These are phyloP conservation scores for Drosophila tropicalis DNA, from an alignment of 1,140 invertebrate genomes.

Conservation along the genomic window DNA sequence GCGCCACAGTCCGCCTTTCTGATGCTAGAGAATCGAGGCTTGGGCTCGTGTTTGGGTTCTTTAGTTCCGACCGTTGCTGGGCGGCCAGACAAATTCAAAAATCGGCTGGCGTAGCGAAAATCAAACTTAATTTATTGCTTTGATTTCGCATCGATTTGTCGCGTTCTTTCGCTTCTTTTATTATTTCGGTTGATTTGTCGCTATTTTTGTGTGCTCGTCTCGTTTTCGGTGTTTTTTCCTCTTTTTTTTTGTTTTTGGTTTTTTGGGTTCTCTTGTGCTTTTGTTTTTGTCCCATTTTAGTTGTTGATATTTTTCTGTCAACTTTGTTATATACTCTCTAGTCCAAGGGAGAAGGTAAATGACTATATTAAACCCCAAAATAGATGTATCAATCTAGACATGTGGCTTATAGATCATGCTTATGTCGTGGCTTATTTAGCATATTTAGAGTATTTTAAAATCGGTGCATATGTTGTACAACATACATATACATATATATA, in stretches of 20 bases:
- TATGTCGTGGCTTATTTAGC: too few relatives aligned
- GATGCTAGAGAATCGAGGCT: slow-evolving; percentile 6
- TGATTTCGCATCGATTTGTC: slow-evolving; percentile 76
- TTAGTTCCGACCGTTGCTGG: slow-evolving; percentile 9
- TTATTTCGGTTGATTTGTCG: slow-evolving; percentile 77
- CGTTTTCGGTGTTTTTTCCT: slow-evolving; percentile 49
- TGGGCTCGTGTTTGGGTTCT: slow-evolving; percentile 5
- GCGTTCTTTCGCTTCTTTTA: slow-evolving; percentile 75
- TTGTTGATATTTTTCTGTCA: slow-evolving; percentile 14
- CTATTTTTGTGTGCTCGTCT: slow-evolving; percentile 70
- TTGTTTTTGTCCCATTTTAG: slow-evolving; percentile 23
- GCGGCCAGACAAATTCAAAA: slow-evolving; percentile 29
- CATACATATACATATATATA: neutral
- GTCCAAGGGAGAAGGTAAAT: neutral
- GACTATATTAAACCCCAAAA: neutral
- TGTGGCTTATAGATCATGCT: neutral
- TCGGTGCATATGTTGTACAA: neutral
- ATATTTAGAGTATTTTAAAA: neutral
- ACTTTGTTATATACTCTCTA: neutral
- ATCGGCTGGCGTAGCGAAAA: slow-evolving; percentile 64
- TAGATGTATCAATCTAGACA: neutral
- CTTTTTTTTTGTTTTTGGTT: slow-evolving; percentile 10
- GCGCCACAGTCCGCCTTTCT: too few relatives aligned
- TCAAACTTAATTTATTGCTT: slow-evolving; percentile 78
- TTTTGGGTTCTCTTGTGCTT: slow-evolving; percentile 10